Base-by-base conservation (phyloP, 2,888 invertebrate genomes). In the Eilema depressum region DNA sequence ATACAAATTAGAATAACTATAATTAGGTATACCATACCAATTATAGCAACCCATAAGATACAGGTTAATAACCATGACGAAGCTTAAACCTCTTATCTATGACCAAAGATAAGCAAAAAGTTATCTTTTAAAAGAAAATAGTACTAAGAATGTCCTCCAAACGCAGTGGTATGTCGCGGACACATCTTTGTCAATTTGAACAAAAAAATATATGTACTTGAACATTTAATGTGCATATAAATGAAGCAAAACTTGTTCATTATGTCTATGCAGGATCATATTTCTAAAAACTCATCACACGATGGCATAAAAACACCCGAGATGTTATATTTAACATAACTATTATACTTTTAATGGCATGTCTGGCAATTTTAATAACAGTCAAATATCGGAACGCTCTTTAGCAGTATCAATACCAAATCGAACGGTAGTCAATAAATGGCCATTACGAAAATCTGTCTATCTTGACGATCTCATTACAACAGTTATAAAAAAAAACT, bases 401-500 rank as follows among this genome's bases (percentile, higher is more conserved):
- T 66, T 75, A 73, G 68, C 79, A 75, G 73, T 81, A 85, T 85
- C 81, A 71, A 74, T 71, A 64, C 37, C 66, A 75, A 71, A 73
- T 76, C 70, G 73, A 75, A 81, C 82, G 76, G 82, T 77, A 82
- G 86, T 84, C 83, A 79, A 86, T 79, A 81, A 82, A 80, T 70
- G 72, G 73, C 68, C 66, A 78, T 75, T 80, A 81, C 74, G 77
- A 85, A 84, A 83, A 79, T 68, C 71, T 70, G 76, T 71, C 78
- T 81, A 84, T 85, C 84, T 82, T 76, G 84, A 87, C 87, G 86
- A 86, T 85, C 87, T 88, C 85, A 91, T 91, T 88, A 89, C 76
- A 80, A 81, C 75, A 10, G 66, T 23, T 79, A 75, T 78, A 79
- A 30, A 77, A 83, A 70, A 82, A 85, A 88, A 80, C 86, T 85